These are phyloP conservation scores for Melanotaenia maccullochi DNA, from an alignment of 2,797 vertebrate species.

Conservation along the genomic window DNA sequence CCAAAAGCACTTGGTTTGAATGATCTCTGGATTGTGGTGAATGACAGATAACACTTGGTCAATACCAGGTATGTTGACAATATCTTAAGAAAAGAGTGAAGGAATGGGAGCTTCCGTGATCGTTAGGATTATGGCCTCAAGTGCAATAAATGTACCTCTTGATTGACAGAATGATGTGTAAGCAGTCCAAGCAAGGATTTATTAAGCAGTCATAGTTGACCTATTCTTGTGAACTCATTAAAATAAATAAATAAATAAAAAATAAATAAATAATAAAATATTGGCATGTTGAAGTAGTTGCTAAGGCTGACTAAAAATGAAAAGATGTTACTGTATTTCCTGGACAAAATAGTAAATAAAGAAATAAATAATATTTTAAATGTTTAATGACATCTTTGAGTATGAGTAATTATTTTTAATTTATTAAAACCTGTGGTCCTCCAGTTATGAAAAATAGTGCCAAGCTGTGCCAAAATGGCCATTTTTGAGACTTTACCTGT, in stretches of 20 bases:
- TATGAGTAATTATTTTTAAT: not conserved
- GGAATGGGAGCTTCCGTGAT: constrained; percentile 22
- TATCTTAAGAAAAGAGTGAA: constrained; percentile 27
- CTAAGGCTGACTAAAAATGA: too few relatives aligned
- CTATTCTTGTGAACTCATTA: constrained; percentile 1
- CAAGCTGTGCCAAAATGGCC: too few relatives aligned
- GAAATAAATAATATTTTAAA: too few relatives aligned
- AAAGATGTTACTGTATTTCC: too few relatives aligned
- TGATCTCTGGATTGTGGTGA: constrained; percentile 44
- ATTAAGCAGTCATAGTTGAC: constrained; percentile 1
- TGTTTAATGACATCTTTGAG: not conserved
- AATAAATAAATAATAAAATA: not conserved
- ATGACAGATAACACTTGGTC: constrained; percentile 37
- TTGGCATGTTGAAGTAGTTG: too few relatives aligned
- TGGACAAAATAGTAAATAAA: not conserved
- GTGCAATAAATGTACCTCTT: constrained; percentile 16
- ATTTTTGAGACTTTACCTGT: too few relatives aligned
- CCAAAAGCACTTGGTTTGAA: constrained; percentile 30
- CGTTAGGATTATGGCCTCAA: constrained; percentile 22
- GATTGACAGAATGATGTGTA: constrained; percentile 17
- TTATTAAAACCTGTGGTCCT: too few relatives aligned
- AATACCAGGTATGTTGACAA: constrained; percentile 42
- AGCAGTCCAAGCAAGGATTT: constrained; percentile 20
- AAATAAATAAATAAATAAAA: not conserved
- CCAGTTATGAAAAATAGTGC: too few relatives aligned